Conservation (phyloP, 2,888 invertebrate species). For the Eulithis testata region DNA sequence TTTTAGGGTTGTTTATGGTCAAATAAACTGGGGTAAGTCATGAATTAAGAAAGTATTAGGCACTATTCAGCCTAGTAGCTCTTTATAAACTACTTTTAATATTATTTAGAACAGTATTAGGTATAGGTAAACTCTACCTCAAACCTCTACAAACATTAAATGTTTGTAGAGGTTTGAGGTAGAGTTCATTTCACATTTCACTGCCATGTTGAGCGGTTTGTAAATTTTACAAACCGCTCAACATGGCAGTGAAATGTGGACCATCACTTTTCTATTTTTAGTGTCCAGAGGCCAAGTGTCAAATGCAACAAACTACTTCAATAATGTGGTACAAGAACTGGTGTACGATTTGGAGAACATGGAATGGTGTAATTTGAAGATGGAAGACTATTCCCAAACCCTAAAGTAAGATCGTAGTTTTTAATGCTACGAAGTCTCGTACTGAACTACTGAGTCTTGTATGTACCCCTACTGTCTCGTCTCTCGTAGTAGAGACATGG, state of each 20-base stretch:
- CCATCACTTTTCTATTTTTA: conserved; percentile 22
- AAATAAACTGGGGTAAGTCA: conserved; percentile 20
- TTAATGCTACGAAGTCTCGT: not conserved
- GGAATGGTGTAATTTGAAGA: conserved; percentile 45
- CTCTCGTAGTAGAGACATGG: no score
- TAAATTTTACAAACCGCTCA: no score
- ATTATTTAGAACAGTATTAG: not conserved
- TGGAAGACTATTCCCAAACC: conserved; percentile 48
- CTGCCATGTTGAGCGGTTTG: no score
- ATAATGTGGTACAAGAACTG: conserved; percentile 52
- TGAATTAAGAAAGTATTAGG: not conserved
- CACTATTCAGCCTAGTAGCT: not conserved
- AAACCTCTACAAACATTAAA: no score
- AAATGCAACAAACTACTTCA: conserved; percentile 45
- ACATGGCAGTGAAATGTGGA: no score
- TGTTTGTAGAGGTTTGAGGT: no score
- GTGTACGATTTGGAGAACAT: conserved; percentile 52
- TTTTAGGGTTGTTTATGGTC: conserved; percentile 9
- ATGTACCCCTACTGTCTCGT: no score
- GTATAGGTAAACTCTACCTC: no score
- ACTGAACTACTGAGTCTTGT: no score
- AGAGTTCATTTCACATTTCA: no score
- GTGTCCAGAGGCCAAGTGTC: conserved; percentile 49
- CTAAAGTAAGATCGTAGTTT: conserved; percentile 50
- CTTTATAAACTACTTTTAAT: not conserved